A percentile compares a stretch with the other conserved stretches of the same genome.
Evolutionary conservation across 2,797 vertebrate species (phyloP).

Genomic region (Emys orbicularis): DNA sequence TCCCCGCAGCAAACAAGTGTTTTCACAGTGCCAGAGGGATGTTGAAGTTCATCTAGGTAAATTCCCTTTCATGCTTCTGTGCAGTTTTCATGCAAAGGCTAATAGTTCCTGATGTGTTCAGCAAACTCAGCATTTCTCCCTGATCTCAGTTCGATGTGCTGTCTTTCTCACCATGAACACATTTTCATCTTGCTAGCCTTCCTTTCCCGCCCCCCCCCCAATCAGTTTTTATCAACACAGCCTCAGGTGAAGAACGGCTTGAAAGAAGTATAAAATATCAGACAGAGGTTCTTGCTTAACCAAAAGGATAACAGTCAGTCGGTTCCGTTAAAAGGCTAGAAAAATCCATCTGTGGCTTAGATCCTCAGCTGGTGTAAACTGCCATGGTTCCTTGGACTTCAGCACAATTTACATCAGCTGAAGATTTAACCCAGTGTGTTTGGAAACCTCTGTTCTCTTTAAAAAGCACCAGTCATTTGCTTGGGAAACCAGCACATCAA

Average conservation of each 20-base stretch:
- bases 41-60: conserved; percentile 14
- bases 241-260: conserved; percentile 73
- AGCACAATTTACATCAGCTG: neutral
- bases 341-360: neutral
- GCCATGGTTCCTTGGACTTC: neutral
- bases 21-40: neutral
- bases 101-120: conserved; percentile 36
- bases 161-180: conserved; percentile 47
- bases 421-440: neutral
- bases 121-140: conserved; percentile 53
- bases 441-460: conserved; percentile 39
- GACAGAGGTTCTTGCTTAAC: conserved; percentile 44
- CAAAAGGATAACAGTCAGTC: conserved; percentile 37
- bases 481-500: conserved; percentile 39
- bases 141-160: conserved; percentile 41
- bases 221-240: conserved; percentile 76
- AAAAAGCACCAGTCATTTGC: conserved; percentile 49
- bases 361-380: neutral
- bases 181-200: conserved; percentile 11
- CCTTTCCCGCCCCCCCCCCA: conserved; percentile 1
- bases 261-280: conserved; percentile 37
- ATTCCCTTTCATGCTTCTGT: neutral
- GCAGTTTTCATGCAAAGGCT: conserved; percentile 24
- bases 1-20: neutral
- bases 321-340: conserved; percentile 20